Percentiles rank a stretch among this genome's conserved stretches.
Conservation (phyloP, 2,113 vertebrate genomes). For the Anser cygnoides region DNA sequence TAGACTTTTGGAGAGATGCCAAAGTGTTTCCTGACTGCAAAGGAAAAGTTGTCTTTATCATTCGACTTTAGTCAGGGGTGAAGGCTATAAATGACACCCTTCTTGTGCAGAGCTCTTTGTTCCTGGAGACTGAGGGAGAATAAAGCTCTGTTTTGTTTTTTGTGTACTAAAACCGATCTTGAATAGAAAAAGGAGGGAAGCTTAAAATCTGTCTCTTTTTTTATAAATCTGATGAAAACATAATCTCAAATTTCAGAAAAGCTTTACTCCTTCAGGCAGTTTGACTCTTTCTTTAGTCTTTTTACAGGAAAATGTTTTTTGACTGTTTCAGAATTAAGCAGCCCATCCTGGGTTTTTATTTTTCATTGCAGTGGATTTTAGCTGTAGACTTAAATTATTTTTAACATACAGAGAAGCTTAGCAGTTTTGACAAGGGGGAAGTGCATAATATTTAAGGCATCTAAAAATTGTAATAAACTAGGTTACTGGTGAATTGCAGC, state of each 20-base stretch:
- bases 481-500: background rate
- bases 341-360: background rate
- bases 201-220: background rate
- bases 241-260: background rate
- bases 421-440: rapidly evolving
- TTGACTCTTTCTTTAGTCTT: background rate
- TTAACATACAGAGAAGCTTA: rapidly evolving
- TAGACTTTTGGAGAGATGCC: background rate
- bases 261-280: background rate
- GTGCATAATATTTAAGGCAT: background rate
- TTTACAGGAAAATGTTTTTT: background rate
- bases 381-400: background rate
- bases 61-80: rapidly evolving
- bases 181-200: background rate
- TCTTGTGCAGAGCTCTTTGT: background rate
- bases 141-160: conserved; percentile 20
- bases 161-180: background rate
- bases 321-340: background rate
- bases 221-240: conserved; percentile 24
- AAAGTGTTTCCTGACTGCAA: background rate
- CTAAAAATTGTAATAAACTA: background rate
- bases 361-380: background rate
- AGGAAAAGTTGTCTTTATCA: background rate
- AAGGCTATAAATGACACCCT: background rate
- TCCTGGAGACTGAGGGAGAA: background rate